Evolutionary conservation across 2,113 vertebrate species (phyloP).

Genomic region (Bombycilla garrulus): DNA sequence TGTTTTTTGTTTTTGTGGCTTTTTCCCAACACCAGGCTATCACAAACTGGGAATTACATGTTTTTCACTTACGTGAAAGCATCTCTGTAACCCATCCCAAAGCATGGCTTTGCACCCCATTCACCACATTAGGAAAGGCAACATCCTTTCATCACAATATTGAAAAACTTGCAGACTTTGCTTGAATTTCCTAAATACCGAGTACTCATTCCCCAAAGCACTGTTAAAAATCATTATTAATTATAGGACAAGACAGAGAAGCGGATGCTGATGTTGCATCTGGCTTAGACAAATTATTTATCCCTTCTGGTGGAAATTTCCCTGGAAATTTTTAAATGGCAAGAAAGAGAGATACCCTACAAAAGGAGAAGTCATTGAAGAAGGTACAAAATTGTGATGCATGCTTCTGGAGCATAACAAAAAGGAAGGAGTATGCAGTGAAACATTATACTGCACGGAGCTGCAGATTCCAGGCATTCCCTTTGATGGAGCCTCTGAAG

Average conservation of each 20-base stretch:
- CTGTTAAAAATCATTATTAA: neutral
- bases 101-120: neutral
- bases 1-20: neutral
- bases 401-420: neutral
- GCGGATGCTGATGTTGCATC: neutral
- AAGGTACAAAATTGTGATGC: neutral
- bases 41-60: neutral
- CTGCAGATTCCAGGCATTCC: conserved; percentile 61
- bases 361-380: neutral
- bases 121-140: neutral
- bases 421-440: neutral
- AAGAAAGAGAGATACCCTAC: neutral
- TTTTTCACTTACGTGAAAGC: neutral
- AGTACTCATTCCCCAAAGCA: neutral
- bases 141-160: neutral
- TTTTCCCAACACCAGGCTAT: neutral
- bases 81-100: neutral
- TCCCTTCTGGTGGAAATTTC: neutral
- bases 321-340: neutral
- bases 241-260: neutral
- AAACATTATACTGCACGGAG: conserved; percentile 9
- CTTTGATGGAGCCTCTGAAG: conserved; percentile 55
- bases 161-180: neutral
- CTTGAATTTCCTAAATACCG: neutral
- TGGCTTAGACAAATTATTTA: neutral